Evolutionary conservation across 2,113 vertebrate species (phyloP).

Genomic region (Corythoichthys intestinalis): DNA sequence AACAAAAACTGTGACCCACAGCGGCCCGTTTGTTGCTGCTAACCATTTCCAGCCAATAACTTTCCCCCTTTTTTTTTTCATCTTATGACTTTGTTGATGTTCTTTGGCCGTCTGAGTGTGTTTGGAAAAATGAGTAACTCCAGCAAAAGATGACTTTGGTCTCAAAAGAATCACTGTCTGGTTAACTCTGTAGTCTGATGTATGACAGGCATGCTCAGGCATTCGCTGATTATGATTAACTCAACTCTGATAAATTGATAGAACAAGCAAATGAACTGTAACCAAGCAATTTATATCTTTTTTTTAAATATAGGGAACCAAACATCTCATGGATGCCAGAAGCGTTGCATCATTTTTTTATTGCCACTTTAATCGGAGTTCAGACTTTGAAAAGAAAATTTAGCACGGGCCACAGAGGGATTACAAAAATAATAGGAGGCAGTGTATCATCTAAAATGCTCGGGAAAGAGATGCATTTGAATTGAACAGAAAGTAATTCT

Average conservation of each 20-base stretch:
- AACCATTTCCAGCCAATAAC: constrained; percentile 6
- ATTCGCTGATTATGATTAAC: constrained; percentile 26
- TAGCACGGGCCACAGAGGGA: background rate
- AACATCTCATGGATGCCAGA: constrained; percentile 14
- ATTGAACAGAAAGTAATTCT: background rate
- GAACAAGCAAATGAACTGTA: constrained; percentile 13
- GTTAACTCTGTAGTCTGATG: constrained; percentile 38
- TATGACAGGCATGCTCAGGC: constrained; percentile 37
- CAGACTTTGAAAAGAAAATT: background rate
- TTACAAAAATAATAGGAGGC: constrained; percentile 1
- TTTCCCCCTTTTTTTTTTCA: constrained; percentile 15
- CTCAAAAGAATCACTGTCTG: constrained; percentile 29
- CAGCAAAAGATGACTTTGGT: constrained; percentile 11
- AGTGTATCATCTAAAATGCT: background rate
- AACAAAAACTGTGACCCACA: too few relatives aligned
- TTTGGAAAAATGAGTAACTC: constrained; percentile 20
- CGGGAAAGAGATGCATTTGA: background rate
- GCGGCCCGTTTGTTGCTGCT: background rate
- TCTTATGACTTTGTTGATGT: constrained; percentile 15
- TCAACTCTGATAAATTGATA: constrained; percentile 34
- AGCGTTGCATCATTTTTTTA: constrained; percentile 45
- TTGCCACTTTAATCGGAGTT: constrained; percentile 1
- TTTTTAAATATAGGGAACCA: background rate
- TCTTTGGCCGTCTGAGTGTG: constrained; percentile 1
- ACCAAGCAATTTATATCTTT: background rate